Base-by-base conservation (phyloP, 2,113 vertebrate genomes). In the Chionomys nivalis region DNA sequence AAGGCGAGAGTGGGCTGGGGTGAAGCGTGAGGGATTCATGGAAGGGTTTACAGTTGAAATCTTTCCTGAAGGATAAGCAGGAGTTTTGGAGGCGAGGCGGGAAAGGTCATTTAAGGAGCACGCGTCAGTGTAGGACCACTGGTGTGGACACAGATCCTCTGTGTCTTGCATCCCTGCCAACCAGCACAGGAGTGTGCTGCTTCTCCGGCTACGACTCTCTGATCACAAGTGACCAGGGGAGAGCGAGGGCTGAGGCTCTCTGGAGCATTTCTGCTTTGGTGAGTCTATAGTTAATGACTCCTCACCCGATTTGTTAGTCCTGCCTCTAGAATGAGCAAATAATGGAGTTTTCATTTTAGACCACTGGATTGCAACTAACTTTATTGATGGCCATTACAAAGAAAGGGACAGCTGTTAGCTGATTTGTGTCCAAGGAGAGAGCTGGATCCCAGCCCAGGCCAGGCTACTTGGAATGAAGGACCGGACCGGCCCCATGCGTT, bases 371-470 rank as follows among this genome's bases (percentile, higher is more conserved):
- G 89, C 93, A 44, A 9, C 94, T 82, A 88, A 94, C 95, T 97
- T 97, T 96, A 88, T 96, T 90, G 92, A 96, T 94, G 94, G 93
- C 89, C 72, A 66, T 93, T 96, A 70, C 78, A 89, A 97, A 96
- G 94, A 96, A 95, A 96, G 78, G 87, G 93, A 92, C 93, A 95
- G 94, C 97, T 96, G 94, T 90, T 89, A 44, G 92, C 28, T 92
- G 94, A 97, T 93, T 86, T 61, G 65, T 93, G 90, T 94, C 94
- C 97, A 96, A 82, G 76, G 91, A 90, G 73, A 89, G 90, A 96
- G 92, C 95, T 97, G 97, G 96, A 95, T 90, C 31, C 42, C 77
- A 23, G 95, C 97, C 97, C 93, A 86, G 92, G 96, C 93, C 95
- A 61, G 24, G 42, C 86, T 90, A 24, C 97, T 97, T 42, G 21